These are phyloP conservation scores for Drosophila orena DNA, from an alignment of 1,140 invertebrate species.

Conservation along the genomic window DNA sequence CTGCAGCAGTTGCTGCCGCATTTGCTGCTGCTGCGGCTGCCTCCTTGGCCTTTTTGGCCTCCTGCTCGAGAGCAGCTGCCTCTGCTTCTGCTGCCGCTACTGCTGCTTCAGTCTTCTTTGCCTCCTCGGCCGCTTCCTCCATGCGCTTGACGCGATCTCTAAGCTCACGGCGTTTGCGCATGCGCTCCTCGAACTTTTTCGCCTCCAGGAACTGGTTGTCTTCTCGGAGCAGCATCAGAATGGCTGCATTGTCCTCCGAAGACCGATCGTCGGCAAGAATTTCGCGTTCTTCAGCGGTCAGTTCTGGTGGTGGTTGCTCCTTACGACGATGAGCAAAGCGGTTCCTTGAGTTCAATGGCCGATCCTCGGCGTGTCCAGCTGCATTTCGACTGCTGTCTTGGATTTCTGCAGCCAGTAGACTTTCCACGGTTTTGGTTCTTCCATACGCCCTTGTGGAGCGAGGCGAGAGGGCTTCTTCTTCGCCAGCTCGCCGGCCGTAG, in stretches of 20 bases:
- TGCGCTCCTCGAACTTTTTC: slow-evolving; percentile 88
- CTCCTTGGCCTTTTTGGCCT: slow-evolving; percentile 33
- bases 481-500: slow-evolving; percentile 46
- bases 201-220: slow-evolving; percentile 86
- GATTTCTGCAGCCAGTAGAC: slow-evolving; percentile 36
- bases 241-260: slow-evolving; percentile 81
- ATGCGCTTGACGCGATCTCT: slow-evolving; percentile 91
- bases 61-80: slow-evolving; percentile 79
- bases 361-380: slow-evolving; percentile 30
- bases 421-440: slow-evolving; percentile 61
- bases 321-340: slow-evolving; percentile 69
- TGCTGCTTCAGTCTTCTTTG: slow-evolving; percentile 40
- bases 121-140: slow-evolving; percentile 87
- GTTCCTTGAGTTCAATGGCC: slow-evolving; percentile 53
- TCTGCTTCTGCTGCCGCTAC: slow-evolving; percentile 49
- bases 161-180: slow-evolving; percentile 92
- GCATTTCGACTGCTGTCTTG: slow-evolving; percentile 10
- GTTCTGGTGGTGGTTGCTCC: slow-evolving; percentile 50
- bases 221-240: slow-evolving; percentile 75
- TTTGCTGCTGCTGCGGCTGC: slow-evolving; percentile 58
- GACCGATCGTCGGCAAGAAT: slow-evolving; percentile 77
- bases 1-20: slow-evolving; percentile 29
- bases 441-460: slow-evolving; percentile 57
- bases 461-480: slow-evolving; percentile 29
- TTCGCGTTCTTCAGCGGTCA: slow-evolving; percentile 71